Conservation (phyloP, 2,888 invertebrate species). For the Euplagia quadripunctaria region DNA sequence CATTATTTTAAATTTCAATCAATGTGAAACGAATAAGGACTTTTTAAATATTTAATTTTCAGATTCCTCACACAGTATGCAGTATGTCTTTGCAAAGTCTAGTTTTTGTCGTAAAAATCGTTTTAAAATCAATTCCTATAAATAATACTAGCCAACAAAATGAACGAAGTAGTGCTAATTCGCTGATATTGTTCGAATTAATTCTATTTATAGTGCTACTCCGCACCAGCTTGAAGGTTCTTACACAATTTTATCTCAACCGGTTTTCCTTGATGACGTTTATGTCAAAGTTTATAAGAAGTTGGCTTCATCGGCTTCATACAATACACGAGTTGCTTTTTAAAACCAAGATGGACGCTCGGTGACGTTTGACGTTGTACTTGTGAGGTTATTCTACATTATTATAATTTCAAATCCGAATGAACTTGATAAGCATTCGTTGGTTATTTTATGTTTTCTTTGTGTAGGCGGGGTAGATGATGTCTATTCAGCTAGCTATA, state of each 20-base stretch:
- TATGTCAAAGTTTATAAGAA: conserved; percentile 62
- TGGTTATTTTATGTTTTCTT: background rate
- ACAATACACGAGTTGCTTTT: background rate
- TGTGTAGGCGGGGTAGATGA: background rate
- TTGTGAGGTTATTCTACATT: background rate
- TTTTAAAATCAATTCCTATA: background rate
- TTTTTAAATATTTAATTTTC: background rate
- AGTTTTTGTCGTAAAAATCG: no score
- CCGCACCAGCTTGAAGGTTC: conserved; percentile 41
- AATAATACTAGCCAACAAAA: background rate
- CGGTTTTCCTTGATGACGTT: conserved; percentile 62
- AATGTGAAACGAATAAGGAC: background rate
- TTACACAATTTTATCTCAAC: conserved; percentile 50
- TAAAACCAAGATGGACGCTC: background rate
- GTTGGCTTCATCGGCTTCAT: conserved; percentile 13
- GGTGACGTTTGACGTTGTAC: background rate
- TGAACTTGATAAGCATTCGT: background rate
- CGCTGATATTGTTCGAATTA: background rate
- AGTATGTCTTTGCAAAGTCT: no score
- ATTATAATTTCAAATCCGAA: background rate
- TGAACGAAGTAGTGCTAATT: conserved; percentile 5
- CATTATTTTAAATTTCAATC: background rate
- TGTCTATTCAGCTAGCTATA: conserved; percentile 7
- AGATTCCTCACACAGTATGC: background rate
- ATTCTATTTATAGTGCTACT: conserved; percentile 1